Evolutionary conservation across 2,113 vertebrate genomes (phyloP).

Genomic region (Petrocephalus microphthalmus): DNA sequence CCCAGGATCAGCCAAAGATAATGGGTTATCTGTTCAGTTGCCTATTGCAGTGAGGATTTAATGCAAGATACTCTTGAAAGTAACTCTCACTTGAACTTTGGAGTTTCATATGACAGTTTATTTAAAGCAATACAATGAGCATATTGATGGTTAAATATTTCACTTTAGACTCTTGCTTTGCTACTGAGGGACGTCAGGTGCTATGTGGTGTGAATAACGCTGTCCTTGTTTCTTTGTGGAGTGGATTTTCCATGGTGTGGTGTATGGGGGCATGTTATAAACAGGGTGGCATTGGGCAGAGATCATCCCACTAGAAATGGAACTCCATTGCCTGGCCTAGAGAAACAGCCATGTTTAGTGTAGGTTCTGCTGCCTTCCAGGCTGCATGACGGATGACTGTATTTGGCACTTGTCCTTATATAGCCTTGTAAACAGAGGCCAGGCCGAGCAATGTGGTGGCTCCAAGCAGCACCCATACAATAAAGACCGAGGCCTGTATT

Average conservation of each 20-base stretch:
- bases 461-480: conserved; percentile 1
- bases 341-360: conserved; percentile 4
- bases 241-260: neutral
- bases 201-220: neutral
- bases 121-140: neutral
- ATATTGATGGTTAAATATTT: neutral
- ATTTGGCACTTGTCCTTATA: conserved; percentile 63
- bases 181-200: neutral
- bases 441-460: neutral
- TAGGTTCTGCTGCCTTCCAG: conserved; percentile 1
- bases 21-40: neutral
- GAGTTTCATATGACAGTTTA: neutral
- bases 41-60: neutral
- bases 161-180: neutral
- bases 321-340: neutral
- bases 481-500: neutral
- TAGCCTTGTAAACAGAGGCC: conserved; percentile 45
- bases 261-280: neutral
- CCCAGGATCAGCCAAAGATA: neutral
- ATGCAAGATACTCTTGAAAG: neutral
- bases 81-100: neutral
- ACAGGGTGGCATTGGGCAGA: neutral
- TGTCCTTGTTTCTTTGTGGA: neutral
- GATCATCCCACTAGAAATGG: neutral
- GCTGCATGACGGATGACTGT: conserved; percentile 54